phyloP scores from a whole-genome alignment of 2,113 vertebrate species.

The Pteruthius melanotis region DNA sequence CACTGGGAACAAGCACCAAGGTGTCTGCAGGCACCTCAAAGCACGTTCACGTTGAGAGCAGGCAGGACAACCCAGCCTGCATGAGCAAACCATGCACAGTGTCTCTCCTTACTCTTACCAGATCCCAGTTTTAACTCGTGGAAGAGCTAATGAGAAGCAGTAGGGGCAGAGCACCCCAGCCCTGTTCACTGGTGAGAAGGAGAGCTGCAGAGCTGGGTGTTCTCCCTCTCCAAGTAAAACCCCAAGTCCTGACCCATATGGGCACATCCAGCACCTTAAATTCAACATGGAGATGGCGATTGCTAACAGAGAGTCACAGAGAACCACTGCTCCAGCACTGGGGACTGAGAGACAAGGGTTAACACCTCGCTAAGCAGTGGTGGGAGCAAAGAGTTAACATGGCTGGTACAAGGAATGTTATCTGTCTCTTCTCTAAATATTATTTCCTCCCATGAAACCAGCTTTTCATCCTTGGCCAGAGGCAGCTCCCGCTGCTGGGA shows the following conservation, averaged over 20 bases:
- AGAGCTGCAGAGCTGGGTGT: not conserved
- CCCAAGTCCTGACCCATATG: not conserved
- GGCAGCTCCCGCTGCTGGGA: slow-evolving; percentile 66
- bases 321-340: not conserved
- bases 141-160: not conserved
- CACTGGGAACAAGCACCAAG: not conserved
- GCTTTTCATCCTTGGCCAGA: slow-evolving; percentile 69
- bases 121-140: not conserved
- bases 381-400: not conserved
- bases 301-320: accelerated
- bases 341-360: not conserved
- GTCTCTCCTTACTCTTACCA: not conserved
- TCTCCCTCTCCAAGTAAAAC: not conserved
- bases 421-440: slow-evolving; percentile 64
- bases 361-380: not conserved
- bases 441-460: slow-evolving; percentile 68
- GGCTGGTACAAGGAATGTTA: not conserved
- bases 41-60: accelerated
- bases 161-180: accelerated
- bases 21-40: not conserved
- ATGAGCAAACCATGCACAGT: not conserved
- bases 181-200: not conserved
- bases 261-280: not conserved
- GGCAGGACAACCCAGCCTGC: not conserved
- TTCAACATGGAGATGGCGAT: not conserved